phyloP scores from a whole-genome alignment of 2,888 invertebrate species.

The Synergus gifuensis region DNA sequence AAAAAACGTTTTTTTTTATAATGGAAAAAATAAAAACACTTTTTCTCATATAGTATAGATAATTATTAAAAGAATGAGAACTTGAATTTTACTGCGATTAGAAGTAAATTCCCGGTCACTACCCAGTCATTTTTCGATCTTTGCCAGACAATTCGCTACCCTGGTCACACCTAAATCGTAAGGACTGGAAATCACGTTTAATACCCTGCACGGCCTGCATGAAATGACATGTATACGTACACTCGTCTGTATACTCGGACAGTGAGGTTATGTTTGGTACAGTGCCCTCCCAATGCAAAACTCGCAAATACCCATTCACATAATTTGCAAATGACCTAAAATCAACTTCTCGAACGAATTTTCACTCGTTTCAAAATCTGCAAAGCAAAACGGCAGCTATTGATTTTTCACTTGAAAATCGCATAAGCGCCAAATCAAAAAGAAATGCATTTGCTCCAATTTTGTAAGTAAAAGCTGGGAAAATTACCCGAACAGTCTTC shows the following conservation, averaged over 20 bases:
- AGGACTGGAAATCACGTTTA: background rate
- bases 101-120: too few species aligned
- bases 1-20: too few species aligned
- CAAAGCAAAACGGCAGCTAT: background rate
- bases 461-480: background rate
- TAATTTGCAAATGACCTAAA: conserved; percentile 2
- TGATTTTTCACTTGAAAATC: background rate
- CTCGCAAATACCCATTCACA: background rate
- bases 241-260: background rate
- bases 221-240: background rate
- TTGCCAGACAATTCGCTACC: too few species aligned
- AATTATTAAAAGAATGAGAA: too few species aligned
- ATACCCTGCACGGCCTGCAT: too few species aligned
- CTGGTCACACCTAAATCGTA: background rate
- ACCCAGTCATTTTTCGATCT: too few species aligned
- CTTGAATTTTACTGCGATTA: too few species aligned
- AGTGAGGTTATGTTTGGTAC: background rate
- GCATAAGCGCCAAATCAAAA: background rate
- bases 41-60: too few species aligned
- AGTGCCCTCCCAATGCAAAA: background rate
- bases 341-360: background rate
- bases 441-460: background rate
- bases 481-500: background rate
- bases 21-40: too few species aligned
- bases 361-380: background rate